Evolutionary conservation across 1,140 invertebrate genomes (phyloP).

Genomic region (Drosophila lowei): DNA sequence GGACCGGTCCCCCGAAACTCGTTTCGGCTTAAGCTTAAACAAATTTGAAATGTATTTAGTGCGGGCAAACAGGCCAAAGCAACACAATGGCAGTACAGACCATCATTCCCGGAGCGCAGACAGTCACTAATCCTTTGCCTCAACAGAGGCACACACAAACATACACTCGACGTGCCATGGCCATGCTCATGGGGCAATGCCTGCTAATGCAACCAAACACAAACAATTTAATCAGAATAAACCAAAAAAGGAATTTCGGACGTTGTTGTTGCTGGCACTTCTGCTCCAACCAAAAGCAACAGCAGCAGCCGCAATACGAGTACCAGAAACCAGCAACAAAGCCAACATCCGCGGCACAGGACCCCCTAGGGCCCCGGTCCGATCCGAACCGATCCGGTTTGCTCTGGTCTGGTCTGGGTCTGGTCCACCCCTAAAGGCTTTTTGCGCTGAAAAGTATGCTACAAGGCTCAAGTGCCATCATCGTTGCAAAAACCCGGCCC

Average conservation of each 20-base stretch:
- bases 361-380: constrained; percentile 10
- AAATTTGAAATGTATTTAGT: constrained; percentile 80
- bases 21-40: constrained; percentile 70
- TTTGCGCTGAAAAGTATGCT: constrained; percentile 75
- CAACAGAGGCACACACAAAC: constrained; percentile 50
- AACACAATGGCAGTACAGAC: constrained; percentile 16
- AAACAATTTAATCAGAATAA: constrained; percentile 81
- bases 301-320: background rate
- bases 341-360: constrained; percentile 40
- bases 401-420: too few species aligned
- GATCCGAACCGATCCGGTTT: constrained; percentile 1
- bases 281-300: background rate
- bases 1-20: constrained; percentile 20
- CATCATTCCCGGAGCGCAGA: constrained; percentile 31
- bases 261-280: too few species aligned
- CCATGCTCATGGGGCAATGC: constrained; percentile 35
- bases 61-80: constrained; percentile 50
- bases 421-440: constrained; percentile 48
- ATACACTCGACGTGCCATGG: constrained; percentile 12
- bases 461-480: constrained; percentile 68
- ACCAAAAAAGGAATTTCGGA: constrained; percentile 74
- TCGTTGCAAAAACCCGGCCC: constrained; percentile 29
- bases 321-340: constrained; percentile 7
- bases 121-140: constrained; percentile 66
- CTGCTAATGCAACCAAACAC: constrained; percentile 77